Evolutionary conservation across 2,888 invertebrate genomes (phyloP).

Genomic region (Caenorhabditis sp.): DNA sequence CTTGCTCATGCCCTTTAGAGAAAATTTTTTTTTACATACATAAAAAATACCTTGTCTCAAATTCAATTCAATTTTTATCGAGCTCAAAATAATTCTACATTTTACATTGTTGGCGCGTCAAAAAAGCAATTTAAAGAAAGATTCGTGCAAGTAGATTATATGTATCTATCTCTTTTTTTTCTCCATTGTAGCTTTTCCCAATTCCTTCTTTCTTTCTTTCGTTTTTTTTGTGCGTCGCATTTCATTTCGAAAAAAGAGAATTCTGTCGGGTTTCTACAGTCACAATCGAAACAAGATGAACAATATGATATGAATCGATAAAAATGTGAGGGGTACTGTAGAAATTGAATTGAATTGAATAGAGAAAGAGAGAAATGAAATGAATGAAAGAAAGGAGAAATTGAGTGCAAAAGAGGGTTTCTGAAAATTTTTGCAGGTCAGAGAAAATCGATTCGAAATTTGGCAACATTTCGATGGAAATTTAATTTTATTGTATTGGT

Average conservation of each 20-base stretch:
- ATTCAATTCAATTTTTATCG: neutral
- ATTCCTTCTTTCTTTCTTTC: neutral
- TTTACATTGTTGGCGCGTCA: neutral
- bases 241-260: neutral
- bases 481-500: constrained; percentile 9
- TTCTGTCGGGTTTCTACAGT: neutral
- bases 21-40: no score
- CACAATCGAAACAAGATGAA: constrained; percentile 1
- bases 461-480: neutral
- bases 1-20: no score
- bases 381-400: constrained; percentile 7
- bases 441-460: neutral
- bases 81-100: neutral
- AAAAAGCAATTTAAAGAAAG: neutral
- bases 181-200: neutral
- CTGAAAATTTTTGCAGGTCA: neutral
- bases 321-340: neutral
- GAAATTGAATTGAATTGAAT: constrained; percentile 2
- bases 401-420: neutral
- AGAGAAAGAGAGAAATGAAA: constrained; percentile 5
- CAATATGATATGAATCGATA: neutral
- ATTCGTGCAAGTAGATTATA: neutral
- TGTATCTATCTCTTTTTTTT: neutral
- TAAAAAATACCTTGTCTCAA: no score
- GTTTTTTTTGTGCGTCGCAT: neutral